Evolutionary conservation across 2,888 invertebrate species (phyloP).

Genomic region (Patella ulyssiponensis): DNA sequence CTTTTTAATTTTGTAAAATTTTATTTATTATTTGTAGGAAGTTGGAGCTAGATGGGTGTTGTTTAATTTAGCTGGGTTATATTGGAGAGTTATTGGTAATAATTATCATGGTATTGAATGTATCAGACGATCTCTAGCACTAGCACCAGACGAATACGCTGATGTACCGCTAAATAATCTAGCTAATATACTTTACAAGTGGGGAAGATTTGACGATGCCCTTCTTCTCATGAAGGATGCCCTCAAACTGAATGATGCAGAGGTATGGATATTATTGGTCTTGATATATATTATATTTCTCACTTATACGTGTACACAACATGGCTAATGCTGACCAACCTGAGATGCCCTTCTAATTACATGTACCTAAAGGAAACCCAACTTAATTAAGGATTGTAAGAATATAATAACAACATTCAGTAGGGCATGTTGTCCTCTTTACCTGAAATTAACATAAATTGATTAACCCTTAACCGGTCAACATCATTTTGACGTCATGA

Average conservation of each 20-base stretch:
- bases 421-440: too few species aligned
- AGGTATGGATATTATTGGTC: constrained; percentile 73
- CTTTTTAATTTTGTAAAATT: too few species aligned
- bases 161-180: constrained; percentile 82
- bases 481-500: too few species aligned
- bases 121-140: constrained; percentile 77
- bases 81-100: constrained; percentile 84
- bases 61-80: constrained; percentile 82
- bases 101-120: constrained; percentile 81
- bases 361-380: too few species aligned
- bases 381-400: too few species aligned
- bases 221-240: constrained; percentile 78
- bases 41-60: constrained; percentile 83
- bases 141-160: constrained; percentile 76
- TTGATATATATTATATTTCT: too few species aligned
- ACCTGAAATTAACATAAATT: too few species aligned
- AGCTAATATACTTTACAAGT: constrained; percentile 79
- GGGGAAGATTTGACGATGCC: constrained; percentile 78
- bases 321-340: too few species aligned
- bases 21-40: constrained; percentile 74
- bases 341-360: too few species aligned
- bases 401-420: too few species aligned
- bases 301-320: too few species aligned
- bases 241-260: constrained; percentile 77
- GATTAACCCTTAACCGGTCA: too few species aligned